Conservation (phyloP, 92 coral and sea anemone genomes). For the Umimayanthus chanpuru region DNA sequence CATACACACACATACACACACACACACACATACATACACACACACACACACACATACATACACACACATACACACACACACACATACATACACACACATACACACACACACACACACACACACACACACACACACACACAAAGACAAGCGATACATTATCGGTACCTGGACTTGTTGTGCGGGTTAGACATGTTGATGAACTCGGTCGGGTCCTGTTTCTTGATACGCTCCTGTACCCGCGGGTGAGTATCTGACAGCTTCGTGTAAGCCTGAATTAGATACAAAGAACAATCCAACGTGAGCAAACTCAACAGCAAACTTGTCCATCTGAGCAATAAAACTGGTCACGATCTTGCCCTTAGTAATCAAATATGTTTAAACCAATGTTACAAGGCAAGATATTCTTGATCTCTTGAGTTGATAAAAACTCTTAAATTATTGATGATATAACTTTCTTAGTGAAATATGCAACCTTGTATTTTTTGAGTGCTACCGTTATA, state of each 20-base stretch:
- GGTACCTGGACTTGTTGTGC: constrained; percentile 78
- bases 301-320: not conserved
- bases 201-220: constrained; percentile 89
- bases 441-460: too few relatives aligned
- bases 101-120: not conserved
- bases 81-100: too few relatives aligned
- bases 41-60: too few relatives aligned
- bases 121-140: not conserved
- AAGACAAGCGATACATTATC: not conserved
- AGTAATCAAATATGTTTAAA: too few relatives aligned
- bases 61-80: too few relatives aligned
- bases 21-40: too few relatives aligned
- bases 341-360: too few relatives aligned
- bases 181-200: constrained; percentile 85
- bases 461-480: too few relatives aligned
- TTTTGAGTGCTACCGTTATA: too few relatives aligned
- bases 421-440: too few relatives aligned
- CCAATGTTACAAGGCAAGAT: too few relatives aligned
- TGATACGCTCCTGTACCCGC: constrained; percentile 78
- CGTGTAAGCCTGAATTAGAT: constrained; percentile 73
- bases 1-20: not conserved
- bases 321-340: not conserved
- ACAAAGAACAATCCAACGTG: not conserved
- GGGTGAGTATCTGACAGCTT: constrained; percentile 87
- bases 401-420: too few relatives aligned